Percentiles rank a stretch among this genome's conserved stretches.
These are phyloP conservation scores for Myanophis thanlyinensis DNA, from an alignment of 2,113 vertebrate genomes.

Conservation along the genomic window DNA sequence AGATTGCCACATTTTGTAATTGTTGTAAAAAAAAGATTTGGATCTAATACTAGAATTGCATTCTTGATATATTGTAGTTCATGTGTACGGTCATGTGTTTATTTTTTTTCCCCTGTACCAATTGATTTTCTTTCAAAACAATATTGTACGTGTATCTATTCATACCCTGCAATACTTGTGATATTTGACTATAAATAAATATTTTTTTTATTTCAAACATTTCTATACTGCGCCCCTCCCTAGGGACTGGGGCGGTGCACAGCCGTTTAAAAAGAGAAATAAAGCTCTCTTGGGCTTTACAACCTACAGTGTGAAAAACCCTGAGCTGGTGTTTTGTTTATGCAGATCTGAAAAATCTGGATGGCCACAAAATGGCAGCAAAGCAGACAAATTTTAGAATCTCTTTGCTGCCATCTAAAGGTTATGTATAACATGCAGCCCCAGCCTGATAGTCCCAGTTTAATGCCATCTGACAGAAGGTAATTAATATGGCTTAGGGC, in stretches of 20 bases:
- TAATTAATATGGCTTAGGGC: background rate
- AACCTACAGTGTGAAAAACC: background rate
- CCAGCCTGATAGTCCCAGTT: background rate
- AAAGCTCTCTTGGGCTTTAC: background rate
- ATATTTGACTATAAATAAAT: background rate
- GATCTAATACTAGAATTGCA: background rate
- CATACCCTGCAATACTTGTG: background rate
- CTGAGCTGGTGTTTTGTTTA: background rate
- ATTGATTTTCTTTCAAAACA: background rate
- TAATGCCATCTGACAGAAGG: background rate
- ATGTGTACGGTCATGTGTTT: background rate
- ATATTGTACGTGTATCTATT: background rate
- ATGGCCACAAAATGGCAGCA: background rate
- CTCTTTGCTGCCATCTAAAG: background rate
- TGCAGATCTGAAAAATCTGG: background rate
- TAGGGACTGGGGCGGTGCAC: too few relatives aligned
- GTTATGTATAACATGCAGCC: background rate
- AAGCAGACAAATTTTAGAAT: background rate
- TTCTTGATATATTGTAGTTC: background rate
- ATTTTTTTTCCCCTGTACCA: too few relatives aligned
- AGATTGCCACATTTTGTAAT: background rate
- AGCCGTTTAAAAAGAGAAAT: too few relatives aligned
- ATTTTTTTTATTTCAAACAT: too few relatives aligned
- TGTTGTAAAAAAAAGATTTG: background rate
- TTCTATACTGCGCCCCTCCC: too few relatives aligned